Base-by-base conservation (phyloP, 2,113 vertebrate genomes). In the Rhegmatorhina hoffmannsi region DNA sequence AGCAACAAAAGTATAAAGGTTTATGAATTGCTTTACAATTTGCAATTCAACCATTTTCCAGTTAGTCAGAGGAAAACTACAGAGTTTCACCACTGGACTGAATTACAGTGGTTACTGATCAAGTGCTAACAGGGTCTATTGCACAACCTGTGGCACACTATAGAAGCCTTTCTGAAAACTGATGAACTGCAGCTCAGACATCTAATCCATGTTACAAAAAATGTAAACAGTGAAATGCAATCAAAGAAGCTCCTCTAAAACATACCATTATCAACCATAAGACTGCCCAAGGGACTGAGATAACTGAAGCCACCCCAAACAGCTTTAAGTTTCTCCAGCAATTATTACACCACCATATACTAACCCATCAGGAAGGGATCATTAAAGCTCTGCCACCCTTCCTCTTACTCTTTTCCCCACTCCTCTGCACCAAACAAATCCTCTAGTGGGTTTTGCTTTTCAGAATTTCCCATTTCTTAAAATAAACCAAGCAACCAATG, bases 251-350 rank as follows among this genome's bases (percentile, higher is more conserved):
- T 9, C 11, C n/a, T 70, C 43, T 17, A 74, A 91, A 81, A 75
- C 17, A 47, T 9, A 24, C 0, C 0, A 11, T 18, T 26, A 43
- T 36, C 12, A n/a, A 34, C 10, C 9, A 13, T 9, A 19, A 52
- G 9, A 31, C 16, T 52, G 16, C 8, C 12, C 23, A 66, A 8
- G 25, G 6, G 1, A 44, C 67, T 50, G 9, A 18, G 14, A 7
- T 44, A 82, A 40, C 31, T 38, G 28, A 62, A 72, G 17, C 23
- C 38, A 38, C 38, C 38, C 38, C 16, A 53, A 81, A 59, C 8
- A 28, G 3, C 36, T 56, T 31, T 10, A 69, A 23, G 4, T 69
- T 84, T 72, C 38, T 34, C 36, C 38, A n/a, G 29, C 7, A 46
- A 4, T 55, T 73, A 4, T 11, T 66, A 13, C 12, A 38, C 3